Evolutionary conservation across 1,140 invertebrate species (phyloP).

Genomic region (Armadillidium nasatum): DNA sequence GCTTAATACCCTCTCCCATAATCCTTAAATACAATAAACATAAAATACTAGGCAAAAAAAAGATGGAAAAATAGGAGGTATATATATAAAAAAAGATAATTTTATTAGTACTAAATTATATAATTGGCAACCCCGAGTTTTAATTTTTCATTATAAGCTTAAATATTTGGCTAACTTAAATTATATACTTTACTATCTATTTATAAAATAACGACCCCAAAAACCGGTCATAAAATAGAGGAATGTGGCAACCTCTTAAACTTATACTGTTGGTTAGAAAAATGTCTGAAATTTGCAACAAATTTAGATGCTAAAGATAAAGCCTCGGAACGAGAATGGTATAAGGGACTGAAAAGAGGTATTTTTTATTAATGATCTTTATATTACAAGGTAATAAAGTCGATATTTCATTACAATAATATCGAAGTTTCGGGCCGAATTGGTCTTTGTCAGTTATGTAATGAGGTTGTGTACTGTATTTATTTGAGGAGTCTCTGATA

Average conservation of each 20-base stretch:
- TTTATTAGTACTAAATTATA: background rate
- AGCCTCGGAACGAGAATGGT: no score
- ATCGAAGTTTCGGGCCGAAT: no score
- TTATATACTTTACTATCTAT: slow-evolving; percentile 4
- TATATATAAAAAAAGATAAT: no score
- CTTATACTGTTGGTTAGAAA: background rate
- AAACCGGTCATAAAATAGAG: background rate
- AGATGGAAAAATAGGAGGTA: no score
- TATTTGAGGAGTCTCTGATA: background rate
- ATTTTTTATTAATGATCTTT: no score
- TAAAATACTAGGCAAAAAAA: no score
- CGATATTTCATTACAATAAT: no score
- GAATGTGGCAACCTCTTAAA: background rate
- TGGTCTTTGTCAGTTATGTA: no score
- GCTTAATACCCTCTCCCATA: no score
- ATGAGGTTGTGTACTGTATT: slow-evolving; percentile 1
- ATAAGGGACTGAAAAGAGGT: no score
- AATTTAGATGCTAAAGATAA: background rate
- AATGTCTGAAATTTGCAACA: background rate
- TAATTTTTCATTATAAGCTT: slow-evolving; percentile 13
- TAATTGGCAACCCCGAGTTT: background rate
- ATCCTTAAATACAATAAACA: no score
- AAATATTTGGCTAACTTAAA: slow-evolving; percentile 3
- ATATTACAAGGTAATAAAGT: no score
- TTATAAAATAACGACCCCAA: background rate